phyloP scores from a whole-genome alignment of 2,888 invertebrate genomes.

The Shargacucullia verbasci region DNA sequence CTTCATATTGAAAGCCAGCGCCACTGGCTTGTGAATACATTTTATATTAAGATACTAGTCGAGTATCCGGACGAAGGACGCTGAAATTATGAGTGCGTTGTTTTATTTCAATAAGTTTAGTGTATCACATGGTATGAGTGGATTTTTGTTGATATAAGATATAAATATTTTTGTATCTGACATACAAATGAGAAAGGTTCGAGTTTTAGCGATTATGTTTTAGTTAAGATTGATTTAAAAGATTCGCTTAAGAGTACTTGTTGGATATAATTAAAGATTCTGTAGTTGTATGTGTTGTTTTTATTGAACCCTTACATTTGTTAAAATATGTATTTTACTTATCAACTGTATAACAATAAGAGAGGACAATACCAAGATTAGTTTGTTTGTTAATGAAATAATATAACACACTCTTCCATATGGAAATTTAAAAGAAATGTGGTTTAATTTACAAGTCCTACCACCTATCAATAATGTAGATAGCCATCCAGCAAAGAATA shows the following conservation, averaged over 20 bases:
- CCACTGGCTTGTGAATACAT: conserved; percentile 82
- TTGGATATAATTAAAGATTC: conserved; percentile 87
- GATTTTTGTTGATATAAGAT: conserved; percentile 85
- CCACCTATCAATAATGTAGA: conserved; percentile 1
- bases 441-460: conserved; percentile 43
- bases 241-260: conserved; percentile 85
- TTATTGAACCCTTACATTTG: conserved; percentile 54
- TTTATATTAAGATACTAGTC: conserved; percentile 74
- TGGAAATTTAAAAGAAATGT: conserved; percentile 31
- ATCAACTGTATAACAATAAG: conserved; percentile 34
- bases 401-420: conserved; percentile 39
- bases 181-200: conserved; percentile 75
- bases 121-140: conserved; percentile 81
- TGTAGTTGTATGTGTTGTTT: conserved; percentile 74
- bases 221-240: conserved; percentile 83
- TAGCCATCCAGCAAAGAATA: too few relatives aligned
- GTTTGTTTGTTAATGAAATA: conserved; percentile 36
- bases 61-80: conserved; percentile 75
- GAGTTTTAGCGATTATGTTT: conserved; percentile 82
- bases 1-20: conserved; percentile 79
- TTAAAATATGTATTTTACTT: conserved; percentile 36
- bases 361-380: conserved; percentile 23
- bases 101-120: conserved; percentile 78
- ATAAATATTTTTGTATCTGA: conserved; percentile 87
- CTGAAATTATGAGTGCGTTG: conserved; percentile 70